Conservation (phyloP, 2,797 vertebrate species). For the Mionectes olivaceus region DNA sequence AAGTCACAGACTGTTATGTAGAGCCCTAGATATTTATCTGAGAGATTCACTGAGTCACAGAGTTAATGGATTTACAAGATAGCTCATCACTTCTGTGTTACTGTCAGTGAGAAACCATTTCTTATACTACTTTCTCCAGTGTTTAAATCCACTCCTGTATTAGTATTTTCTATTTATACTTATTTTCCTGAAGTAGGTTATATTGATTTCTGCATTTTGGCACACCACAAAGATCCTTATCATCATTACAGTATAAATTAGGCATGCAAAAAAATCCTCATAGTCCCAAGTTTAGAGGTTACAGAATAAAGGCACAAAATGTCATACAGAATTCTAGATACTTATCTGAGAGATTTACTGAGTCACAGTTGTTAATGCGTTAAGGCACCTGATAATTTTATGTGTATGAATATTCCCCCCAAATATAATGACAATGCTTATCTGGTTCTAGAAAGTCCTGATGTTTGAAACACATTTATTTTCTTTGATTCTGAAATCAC, state of each 20-base stretch:
- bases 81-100: neutral
- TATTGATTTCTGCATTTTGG: slow-evolving; percentile 19
- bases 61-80: neutral
- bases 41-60: neutral
- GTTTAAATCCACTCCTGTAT: neutral
- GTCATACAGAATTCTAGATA: neutral
- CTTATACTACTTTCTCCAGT: neutral
- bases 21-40: neutral
- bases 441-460: neutral
- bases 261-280: neutral
- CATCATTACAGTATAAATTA: neutral
- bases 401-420: neutral
- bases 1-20: neutral
- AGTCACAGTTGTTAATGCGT: neutral
- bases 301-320: neutral
- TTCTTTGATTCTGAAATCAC: neutral
- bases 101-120: neutral
- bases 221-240: neutral
- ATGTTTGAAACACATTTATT: neutral
- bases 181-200: neutral
- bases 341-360: neutral
- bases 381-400: neutral
- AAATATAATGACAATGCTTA: neutral
- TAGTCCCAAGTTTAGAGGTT: neutral
- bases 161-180: slow-evolving; percentile 2